A percentile compares a stretch with the other conserved stretches of the same genome.
Conservation (phyloP, 2,888 invertebrate genomes). For the Diaprepes abbreviatus region DNA sequence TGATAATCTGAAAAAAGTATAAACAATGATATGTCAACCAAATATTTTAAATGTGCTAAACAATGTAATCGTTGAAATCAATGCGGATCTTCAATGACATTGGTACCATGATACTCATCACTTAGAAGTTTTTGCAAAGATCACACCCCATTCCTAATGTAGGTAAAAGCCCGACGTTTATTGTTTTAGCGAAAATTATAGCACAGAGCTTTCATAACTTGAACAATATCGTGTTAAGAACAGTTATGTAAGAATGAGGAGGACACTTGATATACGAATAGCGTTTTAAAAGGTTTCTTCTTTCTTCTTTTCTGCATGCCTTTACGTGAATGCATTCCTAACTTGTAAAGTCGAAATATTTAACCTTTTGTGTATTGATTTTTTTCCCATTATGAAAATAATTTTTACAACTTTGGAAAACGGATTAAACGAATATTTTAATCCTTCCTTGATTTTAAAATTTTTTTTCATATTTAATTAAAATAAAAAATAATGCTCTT, state of each 20-base stretch:
- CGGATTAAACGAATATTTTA: no score
- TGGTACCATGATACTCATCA: not conserved
- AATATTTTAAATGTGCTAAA: not conserved
- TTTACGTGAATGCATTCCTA: slow-evolving; percentile 15
- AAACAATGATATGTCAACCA: not conserved
- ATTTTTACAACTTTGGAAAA: no score
- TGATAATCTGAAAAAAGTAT: not conserved
- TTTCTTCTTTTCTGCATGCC: slow-evolving; percentile 19
- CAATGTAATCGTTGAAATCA: slow-evolving; percentile 10
- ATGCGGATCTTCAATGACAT: slow-evolving; percentile 6
- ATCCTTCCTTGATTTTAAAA: no score
- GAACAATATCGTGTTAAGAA: slow-evolving; percentile 26
- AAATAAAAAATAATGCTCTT: no score
- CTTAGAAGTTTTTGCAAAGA: not conserved
- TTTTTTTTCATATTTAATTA: no score
- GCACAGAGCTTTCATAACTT: slow-evolving; percentile 31
- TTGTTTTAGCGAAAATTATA: slow-evolving; percentile 36
- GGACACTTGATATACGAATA: slow-evolving; percentile 24
- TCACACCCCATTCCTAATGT: slow-evolving; percentile 26
- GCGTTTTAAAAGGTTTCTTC: slow-evolving; percentile 20
- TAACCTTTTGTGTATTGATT: no score
- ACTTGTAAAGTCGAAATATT: not conserved
- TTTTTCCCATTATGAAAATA: no score
- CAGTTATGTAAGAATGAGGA: slow-evolving; percentile 27
- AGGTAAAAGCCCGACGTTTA: slow-evolving; percentile 20